Evolutionary conservation across 2,113 vertebrate species (phyloP).

Genomic region (Stigmatopora argus): DNA sequence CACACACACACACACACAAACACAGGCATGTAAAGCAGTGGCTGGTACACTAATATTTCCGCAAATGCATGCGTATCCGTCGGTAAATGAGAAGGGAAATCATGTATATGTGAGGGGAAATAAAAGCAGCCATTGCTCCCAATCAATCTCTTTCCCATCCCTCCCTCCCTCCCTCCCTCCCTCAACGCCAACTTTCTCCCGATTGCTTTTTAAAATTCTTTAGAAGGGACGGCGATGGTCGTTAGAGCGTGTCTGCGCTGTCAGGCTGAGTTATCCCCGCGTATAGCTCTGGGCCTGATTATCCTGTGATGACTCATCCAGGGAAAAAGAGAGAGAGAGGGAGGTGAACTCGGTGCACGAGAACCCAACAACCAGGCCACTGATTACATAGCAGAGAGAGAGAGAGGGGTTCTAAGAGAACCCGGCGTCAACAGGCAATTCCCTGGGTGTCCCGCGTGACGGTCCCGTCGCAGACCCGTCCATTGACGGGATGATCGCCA

Average conservation of each 20-base stretch:
- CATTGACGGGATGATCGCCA: conserved; percentile 22
- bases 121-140: conserved; percentile 13
- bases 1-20: conserved; percentile 8
- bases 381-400: conserved; percentile 43
- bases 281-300: conserved; percentile 66
- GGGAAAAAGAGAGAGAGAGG: conserved; percentile 15
- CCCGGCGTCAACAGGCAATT: conserved; percentile 30
- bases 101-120: conserved; percentile 24
- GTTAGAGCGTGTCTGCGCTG: conserved; percentile 45
- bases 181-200: not conserved
- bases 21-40: not conserved
- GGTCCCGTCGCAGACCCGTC: too few species aligned
- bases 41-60: conserved; percentile 21
- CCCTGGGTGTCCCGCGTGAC: conserved; percentile 12
- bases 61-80: conserved; percentile 34
- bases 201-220: conserved; percentile 4
- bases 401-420: conserved; percentile 17
- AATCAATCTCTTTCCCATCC: conserved; percentile 25
- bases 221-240: conserved; percentile 23
- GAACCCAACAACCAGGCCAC: conserved; percentile 69
- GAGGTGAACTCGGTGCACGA: conserved; percentile 65
- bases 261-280: conserved; percentile 53
- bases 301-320: conserved; percentile 62
- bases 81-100: conserved; percentile 28
- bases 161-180: conserved; percentile 7